Percentiles rank a stretch among this genome's conserved stretches.
These are phyloP conservation scores for Cenopis cana DNA, from an alignment of 2,888 invertebrate species.

Conservation along the genomic window DNA sequence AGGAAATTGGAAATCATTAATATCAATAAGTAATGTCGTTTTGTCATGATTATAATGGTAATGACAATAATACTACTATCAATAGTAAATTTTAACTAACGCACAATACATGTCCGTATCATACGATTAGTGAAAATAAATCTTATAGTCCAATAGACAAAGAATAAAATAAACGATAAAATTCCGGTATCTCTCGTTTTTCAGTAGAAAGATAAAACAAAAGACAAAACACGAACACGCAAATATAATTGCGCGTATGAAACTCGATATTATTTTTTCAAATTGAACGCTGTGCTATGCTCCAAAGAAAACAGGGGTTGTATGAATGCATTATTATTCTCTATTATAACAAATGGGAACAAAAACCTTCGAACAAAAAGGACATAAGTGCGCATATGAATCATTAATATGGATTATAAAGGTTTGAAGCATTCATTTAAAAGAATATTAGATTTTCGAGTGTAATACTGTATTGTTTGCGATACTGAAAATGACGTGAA, in stretches of 20 bases:
- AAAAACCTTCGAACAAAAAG: not conserved
- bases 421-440: conserved; percentile 13
- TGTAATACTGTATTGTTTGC: conserved; percentile 9
- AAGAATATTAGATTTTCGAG: conserved; percentile 1
- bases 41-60: too few species aligned
- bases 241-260: not conserved
- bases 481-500: not conserved
- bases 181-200: not conserved
- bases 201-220: not conserved
- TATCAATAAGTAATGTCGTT: too few species aligned
- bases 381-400: conserved; percentile 26
- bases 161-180: not conserved
- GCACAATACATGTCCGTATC: too few species aligned
- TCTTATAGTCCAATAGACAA: too few species aligned
- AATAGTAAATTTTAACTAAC: too few species aligned
- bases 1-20: too few species aligned
- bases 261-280: conserved; percentile 19
- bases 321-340: conserved; percentile 30
- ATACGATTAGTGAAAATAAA: too few species aligned
- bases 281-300: conserved; percentile 12
- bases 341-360: conserved; percentile 24
- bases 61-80: too few species aligned
- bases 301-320: conserved; percentile 21
- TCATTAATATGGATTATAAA: not conserved
- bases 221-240: conserved; percentile 4